phyloP scores from a whole-genome alignment of 2,888 invertebrate species.

The Perithous albicinctus region DNA sequence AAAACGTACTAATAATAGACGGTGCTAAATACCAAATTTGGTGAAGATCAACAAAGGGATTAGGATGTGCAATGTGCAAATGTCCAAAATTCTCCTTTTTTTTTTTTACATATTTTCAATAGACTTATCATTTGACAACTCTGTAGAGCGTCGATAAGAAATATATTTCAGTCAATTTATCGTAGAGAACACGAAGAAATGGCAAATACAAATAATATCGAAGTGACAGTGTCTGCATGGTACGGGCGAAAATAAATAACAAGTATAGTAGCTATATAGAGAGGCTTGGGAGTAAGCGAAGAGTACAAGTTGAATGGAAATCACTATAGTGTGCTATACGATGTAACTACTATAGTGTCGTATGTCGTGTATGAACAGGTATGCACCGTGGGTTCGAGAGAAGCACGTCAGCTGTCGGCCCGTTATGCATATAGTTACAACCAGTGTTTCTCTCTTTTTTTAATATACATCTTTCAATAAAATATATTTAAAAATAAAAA shows the following conservation, averaged over 20 bases:
- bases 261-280: constrained; percentile 28
- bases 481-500: not conserved
- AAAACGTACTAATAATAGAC: too few species aligned
- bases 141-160: not conserved
- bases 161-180: not conserved
- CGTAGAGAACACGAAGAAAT: not conserved
- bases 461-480: not conserved
- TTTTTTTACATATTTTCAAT: too few species aligned
- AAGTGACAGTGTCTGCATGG: constrained; percentile 45
- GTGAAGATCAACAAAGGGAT: too few species aligned
- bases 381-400: constrained; percentile 24
- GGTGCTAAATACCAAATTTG: too few species aligned
- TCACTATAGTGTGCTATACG: not conserved
- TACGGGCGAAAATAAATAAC: constrained; percentile 63
- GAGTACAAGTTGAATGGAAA: constrained; percentile 52
- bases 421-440: constrained; percentile 30
- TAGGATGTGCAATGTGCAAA: too few species aligned
- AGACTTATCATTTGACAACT: too few species aligned
- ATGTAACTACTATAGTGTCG: constrained; percentile 12
- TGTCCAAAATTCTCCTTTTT: too few species aligned
- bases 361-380: constrained; percentile 37
- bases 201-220: constrained; percentile 1
- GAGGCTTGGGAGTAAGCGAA: constrained; percentile 15
- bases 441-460: not conserved
- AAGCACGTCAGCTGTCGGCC: constrained; percentile 22